Conservation (phyloP, 2,888 invertebrate genomes). For the Coecobrya sp. region DNA sequence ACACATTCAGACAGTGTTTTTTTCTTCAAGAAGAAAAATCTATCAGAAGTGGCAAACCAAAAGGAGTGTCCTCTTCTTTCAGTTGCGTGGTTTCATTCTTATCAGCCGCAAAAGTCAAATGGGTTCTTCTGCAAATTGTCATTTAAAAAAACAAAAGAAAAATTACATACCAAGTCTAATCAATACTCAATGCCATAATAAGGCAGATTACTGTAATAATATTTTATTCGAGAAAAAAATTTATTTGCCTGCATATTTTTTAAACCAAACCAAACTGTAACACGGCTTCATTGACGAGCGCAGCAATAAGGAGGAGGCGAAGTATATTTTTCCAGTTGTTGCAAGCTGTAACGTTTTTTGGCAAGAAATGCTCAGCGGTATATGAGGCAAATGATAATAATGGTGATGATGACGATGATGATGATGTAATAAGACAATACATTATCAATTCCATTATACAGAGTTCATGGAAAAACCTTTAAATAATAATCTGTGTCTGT, state of each 20-base stretch:
- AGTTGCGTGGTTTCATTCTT: background rate
- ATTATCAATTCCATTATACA: slow-evolving; percentile 32
- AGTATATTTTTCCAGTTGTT: slow-evolving; percentile 23
- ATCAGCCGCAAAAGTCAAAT: slow-evolving; percentile 6
- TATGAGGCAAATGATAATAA: background rate
- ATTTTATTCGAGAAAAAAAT: background rate
- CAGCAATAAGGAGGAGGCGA: background rate
- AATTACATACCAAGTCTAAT: too few species aligned
- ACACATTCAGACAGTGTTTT: background rate
- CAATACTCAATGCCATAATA: background rate
- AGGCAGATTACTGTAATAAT: background rate
- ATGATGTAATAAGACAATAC: slow-evolving; percentile 33
- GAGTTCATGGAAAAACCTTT: slow-evolving; percentile 49
- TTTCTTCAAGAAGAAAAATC: background rate
- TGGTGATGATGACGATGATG: background rate
- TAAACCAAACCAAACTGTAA: too few species aligned
- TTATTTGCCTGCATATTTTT: too few species aligned
- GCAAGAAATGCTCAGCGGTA: slow-evolving; percentile 17
- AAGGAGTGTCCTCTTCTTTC: slow-evolving; percentile 47
- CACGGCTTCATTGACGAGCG: too few species aligned
- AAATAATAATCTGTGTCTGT: background rate
- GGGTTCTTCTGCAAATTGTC: slow-evolving; percentile 38
- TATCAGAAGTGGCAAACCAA: background rate
- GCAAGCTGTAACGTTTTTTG: slow-evolving; percentile 1
- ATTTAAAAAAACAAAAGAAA: slow-evolving; percentile 43